phyloP scores from a whole-genome alignment of 2,797 vertebrate genomes.

The Acrossocheilus fasciatus region DNA sequence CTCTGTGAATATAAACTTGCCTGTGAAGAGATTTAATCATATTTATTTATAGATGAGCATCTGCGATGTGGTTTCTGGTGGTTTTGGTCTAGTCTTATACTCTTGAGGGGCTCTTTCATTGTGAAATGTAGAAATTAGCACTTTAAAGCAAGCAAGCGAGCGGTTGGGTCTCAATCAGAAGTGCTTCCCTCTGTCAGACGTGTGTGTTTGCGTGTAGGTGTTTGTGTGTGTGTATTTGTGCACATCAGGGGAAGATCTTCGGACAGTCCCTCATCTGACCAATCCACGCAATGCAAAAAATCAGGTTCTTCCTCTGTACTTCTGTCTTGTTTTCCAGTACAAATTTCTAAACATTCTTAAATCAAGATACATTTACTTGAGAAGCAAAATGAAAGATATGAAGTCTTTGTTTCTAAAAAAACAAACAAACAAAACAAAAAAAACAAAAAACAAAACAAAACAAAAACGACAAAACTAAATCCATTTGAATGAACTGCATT shows the following conservation, averaged over 20 bases:
- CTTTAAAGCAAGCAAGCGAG: constrained; percentile 73
- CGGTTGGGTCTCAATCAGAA: constrained; percentile 72
- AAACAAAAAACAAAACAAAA: not conserved
- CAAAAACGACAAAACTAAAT: too few relatives aligned
- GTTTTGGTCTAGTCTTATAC: not conserved
- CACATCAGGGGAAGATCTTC: constrained; percentile 35
- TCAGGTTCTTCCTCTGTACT: not conserved
- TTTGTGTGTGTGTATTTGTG: constrained; percentile 39
- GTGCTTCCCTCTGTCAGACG: constrained; percentile 77
- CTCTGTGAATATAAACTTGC: constrained; percentile 24
- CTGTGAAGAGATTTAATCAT: constrained; percentile 20
- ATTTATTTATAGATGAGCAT: not conserved
- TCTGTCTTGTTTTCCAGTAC: not conserved
- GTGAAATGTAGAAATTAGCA: constrained; percentile 79
- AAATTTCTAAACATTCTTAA: not conserved
- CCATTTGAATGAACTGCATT: not conserved
- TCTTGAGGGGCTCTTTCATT: constrained; percentile 47
- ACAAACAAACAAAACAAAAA: too few relatives aligned
- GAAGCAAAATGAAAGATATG: not conserved
- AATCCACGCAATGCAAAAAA: constrained; percentile 16
- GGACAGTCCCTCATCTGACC: not conserved
- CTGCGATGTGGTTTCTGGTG: not conserved
- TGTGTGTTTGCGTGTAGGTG: constrained; percentile 53
- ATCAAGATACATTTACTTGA: not conserved
- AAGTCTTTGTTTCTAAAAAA: not conserved